phyloP scores from a whole-genome alignment of 1,140 invertebrate genomes.

The Scaptomyza montana region DNA sequence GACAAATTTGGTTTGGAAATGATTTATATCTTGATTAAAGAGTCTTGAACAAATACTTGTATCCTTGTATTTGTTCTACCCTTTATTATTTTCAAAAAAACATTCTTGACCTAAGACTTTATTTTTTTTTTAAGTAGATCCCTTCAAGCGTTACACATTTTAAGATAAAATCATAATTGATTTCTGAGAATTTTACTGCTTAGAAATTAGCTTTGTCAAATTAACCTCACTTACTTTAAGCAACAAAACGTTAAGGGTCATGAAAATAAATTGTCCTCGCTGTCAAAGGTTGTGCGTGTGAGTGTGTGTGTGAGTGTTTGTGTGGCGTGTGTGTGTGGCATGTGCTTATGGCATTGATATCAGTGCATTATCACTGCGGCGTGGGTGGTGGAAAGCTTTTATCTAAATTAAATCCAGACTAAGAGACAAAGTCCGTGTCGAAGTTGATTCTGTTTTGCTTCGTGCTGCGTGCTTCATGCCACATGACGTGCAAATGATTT shows the following conservation, averaged over 20 bases:
- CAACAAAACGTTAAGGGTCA: slow-evolving; percentile 21
- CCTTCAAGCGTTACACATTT: background rate
- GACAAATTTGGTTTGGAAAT: too few species aligned
- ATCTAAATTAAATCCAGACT: slow-evolving; percentile 78
- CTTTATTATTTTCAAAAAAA: too few species aligned
- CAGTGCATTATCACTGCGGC: slow-evolving; percentile 55
- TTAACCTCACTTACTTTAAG: slow-evolving; percentile 14
- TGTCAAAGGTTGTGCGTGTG: slow-evolving; percentile 28
- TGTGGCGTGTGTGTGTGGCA: slow-evolving; percentile 16
- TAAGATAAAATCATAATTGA: background rate
- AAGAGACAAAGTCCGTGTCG: slow-evolving; percentile 31
- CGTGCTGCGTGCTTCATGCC: background rate
- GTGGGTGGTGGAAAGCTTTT: slow-evolving; percentile 64
- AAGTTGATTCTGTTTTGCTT: background rate
- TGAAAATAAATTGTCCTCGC: slow-evolving; percentile 76
- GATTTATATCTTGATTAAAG: too few species aligned
- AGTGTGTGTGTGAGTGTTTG: background rate
- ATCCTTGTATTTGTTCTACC: too few species aligned
- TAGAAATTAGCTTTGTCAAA: slow-evolving; percentile 49
- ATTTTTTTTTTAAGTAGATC: background rate
- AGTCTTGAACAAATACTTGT: too few species aligned
- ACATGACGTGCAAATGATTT: slow-evolving; percentile 66
- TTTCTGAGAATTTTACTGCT: background rate
- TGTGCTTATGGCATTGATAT: slow-evolving; percentile 78
- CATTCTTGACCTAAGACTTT: too few species aligned